Evolutionary conservation across 2,113 vertebrate genomes (phyloP).

Genomic region (Australoheros scitulus): DNA sequence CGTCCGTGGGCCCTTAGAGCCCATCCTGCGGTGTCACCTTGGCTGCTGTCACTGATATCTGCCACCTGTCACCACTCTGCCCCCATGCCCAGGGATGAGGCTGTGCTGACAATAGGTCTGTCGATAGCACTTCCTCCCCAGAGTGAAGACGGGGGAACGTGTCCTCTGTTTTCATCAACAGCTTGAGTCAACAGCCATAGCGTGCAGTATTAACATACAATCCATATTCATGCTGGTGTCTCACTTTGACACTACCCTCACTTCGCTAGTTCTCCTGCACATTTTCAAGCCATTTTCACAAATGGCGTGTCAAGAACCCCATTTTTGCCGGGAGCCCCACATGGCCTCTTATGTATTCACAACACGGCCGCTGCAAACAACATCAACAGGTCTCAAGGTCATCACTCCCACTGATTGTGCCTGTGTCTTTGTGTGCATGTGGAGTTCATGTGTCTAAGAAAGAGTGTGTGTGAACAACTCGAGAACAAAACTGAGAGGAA

Average conservation of each 20-base stretch:
- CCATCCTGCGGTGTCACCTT: slow-evolving; percentile 67
- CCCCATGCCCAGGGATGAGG: slow-evolving; percentile 43
- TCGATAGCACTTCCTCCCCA: slow-evolving; percentile 52
- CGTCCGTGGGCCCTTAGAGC: slow-evolving; percentile 38
- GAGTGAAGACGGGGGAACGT: slow-evolving; percentile 43
- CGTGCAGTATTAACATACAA: slow-evolving; percentile 68
- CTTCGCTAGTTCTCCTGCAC: slow-evolving; percentile 54
- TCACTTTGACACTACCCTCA: slow-evolving; percentile 34
- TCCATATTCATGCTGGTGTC: slow-evolving; percentile 74
- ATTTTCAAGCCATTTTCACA: slow-evolving; percentile 65
- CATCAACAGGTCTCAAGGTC: slow-evolving; percentile 78
- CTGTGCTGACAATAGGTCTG: slow-evolving; percentile 49
- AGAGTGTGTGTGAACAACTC: slow-evolving; percentile 19
- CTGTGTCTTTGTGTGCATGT: slow-evolving; percentile 13
- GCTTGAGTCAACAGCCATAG: slow-evolving; percentile 62
- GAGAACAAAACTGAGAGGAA: slow-evolving; percentile 3
- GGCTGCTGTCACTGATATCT: slow-evolving; percentile 60
- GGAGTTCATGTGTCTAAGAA: slow-evolving; percentile 4
- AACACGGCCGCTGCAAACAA: slow-evolving; percentile 30
- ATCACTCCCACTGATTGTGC: slow-evolving; percentile 34
- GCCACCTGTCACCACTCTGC: slow-evolving; percentile 66
- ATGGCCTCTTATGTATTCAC: slow-evolving; percentile 64
- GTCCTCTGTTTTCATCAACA: slow-evolving; percentile 71
- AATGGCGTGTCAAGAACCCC: slow-evolving; percentile 52
- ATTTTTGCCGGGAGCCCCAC: slow-evolving; percentile 54